Evolutionary conservation across 1,140 invertebrate genomes (phyloP).

Genomic region (Drosophila burlai): DNA sequence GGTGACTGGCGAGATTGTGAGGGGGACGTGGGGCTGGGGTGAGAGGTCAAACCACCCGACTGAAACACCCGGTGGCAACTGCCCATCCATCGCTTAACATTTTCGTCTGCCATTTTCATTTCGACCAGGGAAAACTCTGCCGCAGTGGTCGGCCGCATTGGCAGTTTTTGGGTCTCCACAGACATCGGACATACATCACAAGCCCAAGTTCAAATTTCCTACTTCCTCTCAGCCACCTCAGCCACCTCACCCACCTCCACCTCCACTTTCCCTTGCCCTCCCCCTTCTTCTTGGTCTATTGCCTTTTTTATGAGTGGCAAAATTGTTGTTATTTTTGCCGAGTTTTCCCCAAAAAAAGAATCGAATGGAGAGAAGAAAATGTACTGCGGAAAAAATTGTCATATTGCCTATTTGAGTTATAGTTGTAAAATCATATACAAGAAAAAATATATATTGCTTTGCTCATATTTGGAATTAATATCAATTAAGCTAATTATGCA

Average conservation of each 20-base stretch:
- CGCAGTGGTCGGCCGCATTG: slow-evolving; percentile 77
- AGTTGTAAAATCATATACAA: not conserved
- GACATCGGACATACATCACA: slow-evolving; percentile 74
- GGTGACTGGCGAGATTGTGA: slow-evolving; percentile 10
- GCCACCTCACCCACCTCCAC: not conserved
- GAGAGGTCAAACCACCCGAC: slow-evolving; percentile 46
- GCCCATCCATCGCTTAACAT: slow-evolving; percentile 54
- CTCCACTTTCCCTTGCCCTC: not conserved
- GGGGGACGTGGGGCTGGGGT: slow-evolving; percentile 8
- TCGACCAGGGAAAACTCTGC: slow-evolving; percentile 62
- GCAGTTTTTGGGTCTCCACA: slow-evolving; percentile 61
- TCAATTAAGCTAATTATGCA: not conserved
- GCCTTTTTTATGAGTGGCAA: slow-evolving; percentile 61
- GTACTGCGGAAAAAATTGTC: slow-evolving; percentile 17
- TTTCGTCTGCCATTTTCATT: slow-evolving; percentile 77
- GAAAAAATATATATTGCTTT: not conserved
- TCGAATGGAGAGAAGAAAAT: slow-evolving; percentile 9
- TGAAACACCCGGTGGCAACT: slow-evolving; percentile 43
- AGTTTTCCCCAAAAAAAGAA: slow-evolving; percentile 35
- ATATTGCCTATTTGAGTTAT: not conserved
- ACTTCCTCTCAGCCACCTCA: slow-evolving; percentile 60
- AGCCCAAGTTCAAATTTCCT: slow-evolving; percentile 81
- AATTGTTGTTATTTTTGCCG: slow-evolving; percentile 60
- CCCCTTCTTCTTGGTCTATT: slow-evolving; percentile 25
- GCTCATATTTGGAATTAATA: too few species aligned